Conservation (phyloP, 2,797 vertebrate genomes). For the Tinamus major region DNA sequence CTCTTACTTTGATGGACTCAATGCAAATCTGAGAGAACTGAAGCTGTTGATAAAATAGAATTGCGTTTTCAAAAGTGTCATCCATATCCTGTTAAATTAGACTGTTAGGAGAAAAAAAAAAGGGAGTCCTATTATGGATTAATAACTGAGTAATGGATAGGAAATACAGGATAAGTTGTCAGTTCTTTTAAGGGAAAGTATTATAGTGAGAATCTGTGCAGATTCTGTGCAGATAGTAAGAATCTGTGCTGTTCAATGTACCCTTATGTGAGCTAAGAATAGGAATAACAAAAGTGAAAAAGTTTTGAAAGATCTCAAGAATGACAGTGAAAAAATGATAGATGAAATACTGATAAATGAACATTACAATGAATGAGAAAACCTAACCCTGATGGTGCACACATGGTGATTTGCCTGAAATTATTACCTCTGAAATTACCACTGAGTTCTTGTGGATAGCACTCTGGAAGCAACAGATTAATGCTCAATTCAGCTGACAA, state of each 20-base stretch:
- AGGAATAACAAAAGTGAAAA: background rate
- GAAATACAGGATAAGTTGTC: background rate
- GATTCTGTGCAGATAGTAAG: no score
- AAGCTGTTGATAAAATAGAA: background rate
- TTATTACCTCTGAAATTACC: background rate
- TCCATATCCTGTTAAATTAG: background rate
- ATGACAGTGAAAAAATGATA: background rate
- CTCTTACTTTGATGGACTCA: background rate
- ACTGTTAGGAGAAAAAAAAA: background rate
- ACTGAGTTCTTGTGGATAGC: background rate
- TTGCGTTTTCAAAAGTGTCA: background rate
- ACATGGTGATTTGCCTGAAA: background rate
- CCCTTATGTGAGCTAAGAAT: background rate
- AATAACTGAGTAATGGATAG: background rate
- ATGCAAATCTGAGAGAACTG: background rate
- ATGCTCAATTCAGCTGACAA: background rate
- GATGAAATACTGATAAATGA: background rate
- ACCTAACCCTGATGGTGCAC: background rate
- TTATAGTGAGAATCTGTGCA: background rate
- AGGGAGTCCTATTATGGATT: background rate
- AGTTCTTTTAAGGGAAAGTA: background rate
- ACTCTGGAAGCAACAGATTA: conserved; percentile 1
- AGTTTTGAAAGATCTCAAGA: background rate
- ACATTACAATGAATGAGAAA: background rate
- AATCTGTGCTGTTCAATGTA: background rate